Evolutionary conservation across 2,888 invertebrate genomes (phyloP).

Genomic region (Volucella inanis): DNA sequence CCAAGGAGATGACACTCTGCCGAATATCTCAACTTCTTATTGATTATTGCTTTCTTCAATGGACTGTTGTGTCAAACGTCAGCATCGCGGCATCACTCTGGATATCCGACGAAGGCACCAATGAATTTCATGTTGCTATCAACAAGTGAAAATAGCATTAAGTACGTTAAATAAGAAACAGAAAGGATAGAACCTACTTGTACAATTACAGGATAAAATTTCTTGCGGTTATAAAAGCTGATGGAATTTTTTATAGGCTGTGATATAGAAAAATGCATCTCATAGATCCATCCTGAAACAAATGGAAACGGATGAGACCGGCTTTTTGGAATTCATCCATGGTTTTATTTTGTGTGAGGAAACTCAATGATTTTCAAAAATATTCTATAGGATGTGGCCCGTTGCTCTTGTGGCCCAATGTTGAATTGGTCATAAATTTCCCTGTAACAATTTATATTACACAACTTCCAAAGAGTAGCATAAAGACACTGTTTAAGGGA

Average conservation of each 20-base stretch:
- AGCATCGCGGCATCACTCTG: background rate
- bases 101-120: conserved; percentile 50
- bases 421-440: conserved; percentile 1
- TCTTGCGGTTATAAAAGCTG: background rate
- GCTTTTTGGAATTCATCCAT: too few relatives aligned
- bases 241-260: conserved; percentile 8
- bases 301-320: conserved; percentile 20
- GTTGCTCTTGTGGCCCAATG: too few relatives aligned
- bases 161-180: too few relatives aligned
- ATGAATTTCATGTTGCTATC: conserved; percentile 49
- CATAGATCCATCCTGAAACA: conserved; percentile 17
- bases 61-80: conserved; percentile 40
- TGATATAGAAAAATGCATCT: conserved; percentile 13
- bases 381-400: background rate
- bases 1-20: conserved; percentile 54
- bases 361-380: background rate
- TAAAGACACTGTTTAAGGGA: background rate
- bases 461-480: background rate
- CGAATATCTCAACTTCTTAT: conserved; percentile 32
- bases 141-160: background rate
- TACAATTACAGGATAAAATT: too few relatives aligned
- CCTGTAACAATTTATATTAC: background rate
- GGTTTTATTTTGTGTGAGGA: too few relatives aligned
- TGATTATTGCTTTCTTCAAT: too few relatives aligned
- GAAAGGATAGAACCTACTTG: too few relatives aligned